These are phyloP conservation scores for Bufo bufo DNA, from an alignment of 2,113 vertebrate genomes.

Conservation along the genomic window DNA sequence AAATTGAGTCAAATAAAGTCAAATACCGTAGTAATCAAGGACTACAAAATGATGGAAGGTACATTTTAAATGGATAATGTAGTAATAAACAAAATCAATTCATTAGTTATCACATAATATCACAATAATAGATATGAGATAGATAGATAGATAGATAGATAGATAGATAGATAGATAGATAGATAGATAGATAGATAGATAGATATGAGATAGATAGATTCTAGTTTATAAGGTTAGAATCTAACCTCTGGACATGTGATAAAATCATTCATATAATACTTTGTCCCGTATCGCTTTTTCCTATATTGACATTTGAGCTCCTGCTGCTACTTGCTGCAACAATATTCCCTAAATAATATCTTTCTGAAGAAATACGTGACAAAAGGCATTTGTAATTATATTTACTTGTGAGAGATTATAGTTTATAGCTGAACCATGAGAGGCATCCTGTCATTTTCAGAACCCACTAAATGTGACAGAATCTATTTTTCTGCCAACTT, in stretches of 20 bases:
- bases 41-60: too few species aligned
- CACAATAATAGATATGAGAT: too few species aligned
- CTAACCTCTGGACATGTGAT: not conserved
- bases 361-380: conserved; percentile 83
- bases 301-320: conserved; percentile 83
- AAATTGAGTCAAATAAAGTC: too few species aligned
- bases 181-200: not conserved
- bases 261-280: conserved; percentile 76
- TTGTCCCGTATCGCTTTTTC: conserved; percentile 80
- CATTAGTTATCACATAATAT: too few species aligned
- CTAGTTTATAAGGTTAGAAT: not conserved
- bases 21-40: too few species aligned
- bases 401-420: conserved; percentile 97
- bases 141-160: too few species aligned
- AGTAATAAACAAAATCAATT: too few species aligned
- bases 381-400: conserved; percentile 97
- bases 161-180: not conserved
- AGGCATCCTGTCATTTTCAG: conserved; percentile 99
- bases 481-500: conserved; percentile 99
- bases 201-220: not conserved
- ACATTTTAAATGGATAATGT: too few species aligned
- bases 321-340: conserved; percentile 85
- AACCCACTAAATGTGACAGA: conserved; percentile 99
- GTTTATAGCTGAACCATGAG: conserved; percentile 95
- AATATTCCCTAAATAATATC: conserved; percentile 84